phyloP scores from a whole-genome alignment of 2,888 invertebrate species.

The Pinctada fucata region DNA sequence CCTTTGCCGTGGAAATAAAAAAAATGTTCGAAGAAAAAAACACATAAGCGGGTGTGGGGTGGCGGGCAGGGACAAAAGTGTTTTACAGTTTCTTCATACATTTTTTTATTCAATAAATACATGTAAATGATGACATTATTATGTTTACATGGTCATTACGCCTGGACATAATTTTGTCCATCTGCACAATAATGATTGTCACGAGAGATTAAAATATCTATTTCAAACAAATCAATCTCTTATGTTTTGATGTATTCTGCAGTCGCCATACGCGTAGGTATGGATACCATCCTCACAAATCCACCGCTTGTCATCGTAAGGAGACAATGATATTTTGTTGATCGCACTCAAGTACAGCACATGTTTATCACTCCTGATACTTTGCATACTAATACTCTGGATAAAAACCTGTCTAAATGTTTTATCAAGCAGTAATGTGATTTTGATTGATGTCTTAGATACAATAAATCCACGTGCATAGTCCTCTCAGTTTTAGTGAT shows the following conservation, averaged over 20 bases:
- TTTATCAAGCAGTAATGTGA: conserved; percentile 32
- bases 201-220: background rate
- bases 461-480: conserved; percentile 25
- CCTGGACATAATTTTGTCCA: background rate
- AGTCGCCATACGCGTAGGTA: conserved; percentile 12
- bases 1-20: background rate
- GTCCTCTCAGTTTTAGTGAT: conserved; percentile 22
- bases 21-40: background rate
- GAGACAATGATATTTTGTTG: conserved; percentile 19
- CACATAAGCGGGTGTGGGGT: background rate
- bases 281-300: conserved; percentile 8
- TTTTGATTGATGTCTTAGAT: conserved; percentile 13
- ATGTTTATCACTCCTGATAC: conserved; percentile 15
- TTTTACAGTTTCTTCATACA: background rate
- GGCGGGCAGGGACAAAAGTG: background rate
- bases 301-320: conserved; percentile 23
- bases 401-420: conserved; percentile 32
- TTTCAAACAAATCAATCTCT: conserved; percentile 4
- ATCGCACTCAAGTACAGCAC: conserved; percentile 1
- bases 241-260: conserved; percentile 4
- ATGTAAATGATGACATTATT: conserved; percentile 4
- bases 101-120: background rate
- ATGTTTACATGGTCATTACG: conserved; percentile 4
- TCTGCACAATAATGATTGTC: background rate
- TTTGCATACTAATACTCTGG: conserved; percentile 13